Base-by-base conservation (phyloP, 1,140 invertebrate genomes). In the Drosophila hydei region DNA sequence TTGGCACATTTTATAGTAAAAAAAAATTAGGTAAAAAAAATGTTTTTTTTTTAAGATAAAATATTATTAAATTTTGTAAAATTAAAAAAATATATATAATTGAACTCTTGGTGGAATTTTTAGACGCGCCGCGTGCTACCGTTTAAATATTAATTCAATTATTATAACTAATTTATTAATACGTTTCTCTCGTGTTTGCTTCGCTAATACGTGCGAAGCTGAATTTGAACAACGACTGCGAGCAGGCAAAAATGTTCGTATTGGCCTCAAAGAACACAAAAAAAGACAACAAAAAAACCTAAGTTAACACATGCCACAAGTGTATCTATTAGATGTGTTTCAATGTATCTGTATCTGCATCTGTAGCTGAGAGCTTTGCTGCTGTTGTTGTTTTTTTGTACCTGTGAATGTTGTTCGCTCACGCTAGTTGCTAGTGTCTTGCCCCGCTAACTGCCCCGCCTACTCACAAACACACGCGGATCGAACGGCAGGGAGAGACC, bases 281-380 rank as follows among this genome's bases (percentile, higher is more conserved):
- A 67, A 16, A 67, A 48, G 30, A 54, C 48, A 38, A 27, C 25
- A 23, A 54, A 43, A 54, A 48, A 51, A 55, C 38, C 19, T 38
- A 9, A 58, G 64, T 23, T 33, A 42, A 71, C 45, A 12, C 1
- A 40, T 62, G 51, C 30, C 67, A 50, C 38, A 16, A 71, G 36
- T 58, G 50, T 71, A 58, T 65, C 61, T 71, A 42, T 51, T 58
- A 54, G 62, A 72, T 71, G 63, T 64, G 47, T 65, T 62, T 58
- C 69, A 60, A 45, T 71, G 68, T 65, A 64, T 71, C 52, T 70
- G 30, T 45, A 23, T 58, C 14, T 42, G 14, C 14, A 16, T 19
- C 50, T 58, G 18, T 21, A 16, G 47, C 25, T 19, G 23, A 27
- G 14, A 33, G 45, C 25, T 47, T 47, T 25, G 14, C 6, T 47